phyloP scores from a whole-genome alignment of 2,797 vertebrate genomes.

The Moxostoma hubbsi region DNA sequence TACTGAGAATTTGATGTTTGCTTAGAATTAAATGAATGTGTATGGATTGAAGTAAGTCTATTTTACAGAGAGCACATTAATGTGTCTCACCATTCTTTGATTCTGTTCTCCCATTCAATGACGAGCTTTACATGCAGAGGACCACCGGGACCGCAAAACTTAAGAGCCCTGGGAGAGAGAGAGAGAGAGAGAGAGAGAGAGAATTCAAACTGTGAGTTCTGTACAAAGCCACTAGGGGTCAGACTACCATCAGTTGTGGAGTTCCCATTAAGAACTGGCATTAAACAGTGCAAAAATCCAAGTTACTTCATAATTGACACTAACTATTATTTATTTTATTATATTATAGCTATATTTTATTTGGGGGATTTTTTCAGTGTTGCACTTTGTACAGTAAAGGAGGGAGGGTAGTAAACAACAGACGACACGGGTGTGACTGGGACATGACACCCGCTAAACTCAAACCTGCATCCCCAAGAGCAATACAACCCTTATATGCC shows the following conservation, averaged over 20 bases:
- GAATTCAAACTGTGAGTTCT: not conserved
- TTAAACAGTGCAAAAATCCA: not conserved
- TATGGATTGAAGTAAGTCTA: not conserved
- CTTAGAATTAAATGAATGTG: not conserved
- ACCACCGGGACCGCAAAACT: conserved; percentile 81
- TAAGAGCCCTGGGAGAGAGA: conserved; percentile 78
- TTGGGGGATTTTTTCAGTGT: no score
- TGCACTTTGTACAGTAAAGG: no score
- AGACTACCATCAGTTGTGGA: not conserved
- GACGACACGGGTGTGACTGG: no score
- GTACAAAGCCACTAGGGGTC: conserved; percentile 31
- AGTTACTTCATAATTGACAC: not conserved
- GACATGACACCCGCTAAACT: no score
- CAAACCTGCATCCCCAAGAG: no score
- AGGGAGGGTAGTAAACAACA: no score
- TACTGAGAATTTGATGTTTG: not conserved
- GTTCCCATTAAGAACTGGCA: not conserved
- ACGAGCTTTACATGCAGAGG: conserved; percentile 85
- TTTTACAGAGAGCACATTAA: not conserved
- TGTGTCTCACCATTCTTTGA: conserved; percentile 85
- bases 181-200: not conserved
- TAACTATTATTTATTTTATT: no score
- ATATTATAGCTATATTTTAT: no score
- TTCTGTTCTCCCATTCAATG: conserved; percentile 86
- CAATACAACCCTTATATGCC: no score